phyloP scores from a whole-genome alignment of 2,113 vertebrate genomes.

The Poecilia latipinna region DNA sequence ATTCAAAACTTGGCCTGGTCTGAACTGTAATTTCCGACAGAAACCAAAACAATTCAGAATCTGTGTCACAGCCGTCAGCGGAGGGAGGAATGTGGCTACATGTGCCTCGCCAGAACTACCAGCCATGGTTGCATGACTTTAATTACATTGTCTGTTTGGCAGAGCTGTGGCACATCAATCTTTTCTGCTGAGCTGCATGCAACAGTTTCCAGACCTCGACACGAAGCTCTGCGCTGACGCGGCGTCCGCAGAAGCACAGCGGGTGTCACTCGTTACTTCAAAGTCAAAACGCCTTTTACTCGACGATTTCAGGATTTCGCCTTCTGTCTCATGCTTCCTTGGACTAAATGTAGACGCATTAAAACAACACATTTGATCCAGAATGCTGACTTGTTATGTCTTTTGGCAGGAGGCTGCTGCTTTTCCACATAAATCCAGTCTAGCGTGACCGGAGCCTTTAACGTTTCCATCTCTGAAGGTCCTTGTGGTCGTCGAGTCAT shows the following conservation, averaged over 20 bases:
- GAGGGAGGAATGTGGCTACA: conserved; percentile 28
- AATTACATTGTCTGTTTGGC: conserved; percentile 69
- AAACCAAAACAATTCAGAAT: conserved; percentile 20
- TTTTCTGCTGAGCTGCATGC: conserved; percentile 61
- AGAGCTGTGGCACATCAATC: conserved; percentile 65
- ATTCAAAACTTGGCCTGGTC: not conserved
- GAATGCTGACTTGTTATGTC: too few relatives aligned
- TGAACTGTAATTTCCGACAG: not conserved
- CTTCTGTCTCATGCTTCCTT: not conserved
- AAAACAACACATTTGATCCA: not conserved
- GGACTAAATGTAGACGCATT: not conserved
- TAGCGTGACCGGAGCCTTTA: too few relatives aligned
- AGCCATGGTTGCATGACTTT: conserved; percentile 64
- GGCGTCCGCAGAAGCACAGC: conserved; percentile 3
- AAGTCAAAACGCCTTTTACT: conserved; percentile 15
- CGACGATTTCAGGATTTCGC: conserved; percentile 12
- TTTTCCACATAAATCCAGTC: too few relatives aligned
- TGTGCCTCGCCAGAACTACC: conserved; percentile 34
- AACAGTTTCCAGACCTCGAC: conserved; percentile 44
- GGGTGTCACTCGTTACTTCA: not conserved
- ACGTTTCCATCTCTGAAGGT: too few relatives aligned
- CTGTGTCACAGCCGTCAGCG: conserved; percentile 8
- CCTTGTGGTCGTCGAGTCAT: too few relatives aligned
- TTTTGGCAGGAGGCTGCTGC: too few relatives aligned
- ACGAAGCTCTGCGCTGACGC: conserved; percentile 41